These are phyloP conservation scores for Ophion obscuratus DNA, from an alignment of 2,888 invertebrate genomes.

Conservation along the genomic window DNA sequence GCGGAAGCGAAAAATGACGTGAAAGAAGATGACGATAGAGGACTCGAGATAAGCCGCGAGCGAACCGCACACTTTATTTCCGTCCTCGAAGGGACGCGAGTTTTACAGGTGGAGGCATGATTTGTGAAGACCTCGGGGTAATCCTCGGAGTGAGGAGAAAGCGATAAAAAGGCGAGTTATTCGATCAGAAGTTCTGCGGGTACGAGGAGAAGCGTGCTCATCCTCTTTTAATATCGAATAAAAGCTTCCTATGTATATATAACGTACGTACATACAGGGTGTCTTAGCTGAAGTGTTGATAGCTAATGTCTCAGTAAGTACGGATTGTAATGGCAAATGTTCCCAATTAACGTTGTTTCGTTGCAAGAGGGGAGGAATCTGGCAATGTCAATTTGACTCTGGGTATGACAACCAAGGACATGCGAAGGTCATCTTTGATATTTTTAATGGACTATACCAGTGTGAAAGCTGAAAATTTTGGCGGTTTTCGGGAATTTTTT, in stretches of 20 bases:
- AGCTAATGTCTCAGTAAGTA: no score
- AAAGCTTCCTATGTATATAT: not conserved
- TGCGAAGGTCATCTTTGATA: no score
- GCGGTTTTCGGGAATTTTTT: no score
- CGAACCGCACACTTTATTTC: conserved; percentile 13
- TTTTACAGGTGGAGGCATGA: conserved; percentile 5
- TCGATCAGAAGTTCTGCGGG: conserved; percentile 1
- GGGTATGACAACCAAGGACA: no score
- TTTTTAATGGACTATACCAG: no score
- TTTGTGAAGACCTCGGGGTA: conserved; percentile 19
- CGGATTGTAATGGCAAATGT: no score
- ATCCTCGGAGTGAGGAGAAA: conserved; percentile 27
- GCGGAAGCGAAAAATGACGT: conserved; percentile 23
- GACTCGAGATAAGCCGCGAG: not conserved
- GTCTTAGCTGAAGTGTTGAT: not conserved
- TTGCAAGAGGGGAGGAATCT: no score
- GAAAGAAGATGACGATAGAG: not conserved
- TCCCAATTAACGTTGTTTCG: no score
- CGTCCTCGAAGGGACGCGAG: not conserved
- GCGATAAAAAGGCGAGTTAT: conserved; percentile 35
- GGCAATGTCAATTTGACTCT: no score
- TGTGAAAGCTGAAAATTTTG: no score
- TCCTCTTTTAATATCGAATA: conserved; percentile 4
- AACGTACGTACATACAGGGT: not conserved
- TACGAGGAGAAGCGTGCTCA: not conserved